Evolutionary conservation across 2,888 invertebrate genomes (phyloP), one percentile per base, ranked within the genome.

Genomic region (Yponomeuta malinellus): DNA sequence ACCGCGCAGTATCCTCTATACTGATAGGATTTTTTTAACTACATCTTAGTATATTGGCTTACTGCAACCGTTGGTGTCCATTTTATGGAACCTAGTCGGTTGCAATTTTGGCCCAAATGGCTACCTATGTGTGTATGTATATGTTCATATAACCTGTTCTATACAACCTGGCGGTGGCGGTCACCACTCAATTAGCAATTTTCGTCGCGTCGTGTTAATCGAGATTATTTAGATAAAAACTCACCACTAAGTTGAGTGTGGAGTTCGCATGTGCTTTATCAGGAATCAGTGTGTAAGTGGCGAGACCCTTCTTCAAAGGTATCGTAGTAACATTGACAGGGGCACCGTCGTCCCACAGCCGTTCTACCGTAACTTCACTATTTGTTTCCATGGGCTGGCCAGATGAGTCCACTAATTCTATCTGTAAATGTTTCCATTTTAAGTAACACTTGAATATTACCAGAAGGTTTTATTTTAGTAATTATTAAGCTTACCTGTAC

Each of bases 231-330:
- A 43, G 6, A 8, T 23, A 23, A 1, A 3, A 12, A 12, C 82
- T 81, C 89, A 95, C 96, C 91, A 96, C 95, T 76, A 96, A 93
- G 75, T 95, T 95, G 59, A 97, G 92, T 3, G 95, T 95, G 29
- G 94, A 94, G 66, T 93, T 93, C 63, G 93, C 93, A 67, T 94
- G 94, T 2, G 84, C 84, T 6, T 78, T 74, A 64, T 90, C 89
- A 10, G 93, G 88, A 59, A 82, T 81, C 31, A 87, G 74, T 0
- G 82, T 81, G 77, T 90, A 91, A 1, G 81, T 80, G 33, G 86
- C 85, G 63, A 83, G 74, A 6, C 92, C 93, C 33, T 84, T 82
- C 68, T 78, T 83, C 71, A 91, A 76, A 1, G 80, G 9, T 1
- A 90, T 74, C 0, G 80, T 83, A n/a, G 87, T 87, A 2, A 81